Percentiles rank a stretch among this genome's conserved stretches.
Evolutionary conservation across 2,113 vertebrate genomes (phyloP).

Genomic region (Lepisosteus osseus): DNA sequence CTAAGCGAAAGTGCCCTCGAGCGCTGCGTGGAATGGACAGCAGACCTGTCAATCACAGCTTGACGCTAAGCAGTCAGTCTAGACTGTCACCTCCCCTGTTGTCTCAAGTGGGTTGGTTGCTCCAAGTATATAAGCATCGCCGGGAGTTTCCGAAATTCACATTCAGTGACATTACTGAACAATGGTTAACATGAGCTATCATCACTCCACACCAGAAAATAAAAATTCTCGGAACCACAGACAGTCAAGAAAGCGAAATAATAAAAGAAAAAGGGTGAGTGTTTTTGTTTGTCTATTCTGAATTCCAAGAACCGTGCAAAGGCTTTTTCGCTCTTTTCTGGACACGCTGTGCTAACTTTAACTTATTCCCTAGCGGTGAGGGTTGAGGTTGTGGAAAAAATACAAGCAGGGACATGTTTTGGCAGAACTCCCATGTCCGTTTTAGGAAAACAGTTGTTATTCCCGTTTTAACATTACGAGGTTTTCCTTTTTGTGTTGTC

Average conservation of each 20-base stretch:
- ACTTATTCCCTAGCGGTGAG: constrained; percentile 13
- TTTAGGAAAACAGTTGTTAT: constrained; percentile 55
- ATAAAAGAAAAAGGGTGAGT: constrained; percentile 76
- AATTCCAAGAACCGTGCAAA: background rate
- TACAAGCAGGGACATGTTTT: constrained; percentile 35
- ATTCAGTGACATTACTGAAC: constrained; percentile 74
- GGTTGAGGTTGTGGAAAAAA: constrained; percentile 25
- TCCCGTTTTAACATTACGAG: constrained; percentile 27
- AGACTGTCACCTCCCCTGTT: constrained; percentile 39
- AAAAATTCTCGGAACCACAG: constrained; percentile 63
- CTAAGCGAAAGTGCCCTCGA: constrained; percentile 61
- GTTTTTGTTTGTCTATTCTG: background rate
- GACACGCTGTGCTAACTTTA: background rate
- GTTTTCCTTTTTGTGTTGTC: background rate
- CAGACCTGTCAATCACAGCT: accelerated
- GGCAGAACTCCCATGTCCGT: constrained; percentile 41
- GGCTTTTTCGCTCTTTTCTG: no score
- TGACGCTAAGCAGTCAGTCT: background rate
- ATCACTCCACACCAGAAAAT: constrained; percentile 70
- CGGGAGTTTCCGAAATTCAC: constrained; percentile 76
- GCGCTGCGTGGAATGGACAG: constrained; percentile 33
- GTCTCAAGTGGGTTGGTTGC: constrained; percentile 65
- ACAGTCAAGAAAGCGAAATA: constrained; percentile 71
- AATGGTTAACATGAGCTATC: constrained; percentile 81
- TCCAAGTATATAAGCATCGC: constrained; percentile 64